Base-by-base conservation (phyloP, 2,888 invertebrate species). In the Megalurothrips usitatus region DNA sequence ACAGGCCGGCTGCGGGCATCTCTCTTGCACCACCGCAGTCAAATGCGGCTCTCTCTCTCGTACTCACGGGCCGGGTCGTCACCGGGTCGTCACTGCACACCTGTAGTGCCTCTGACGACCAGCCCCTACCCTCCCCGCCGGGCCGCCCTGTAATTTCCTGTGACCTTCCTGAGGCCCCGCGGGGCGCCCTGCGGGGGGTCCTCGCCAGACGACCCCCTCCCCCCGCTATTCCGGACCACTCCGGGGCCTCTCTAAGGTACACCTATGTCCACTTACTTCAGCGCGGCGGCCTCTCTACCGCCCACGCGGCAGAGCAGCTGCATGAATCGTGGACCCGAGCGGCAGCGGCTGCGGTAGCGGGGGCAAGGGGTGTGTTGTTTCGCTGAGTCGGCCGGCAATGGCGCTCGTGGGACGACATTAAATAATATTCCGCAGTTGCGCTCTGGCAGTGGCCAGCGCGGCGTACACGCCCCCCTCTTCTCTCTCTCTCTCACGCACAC, bases 341-440 rank as follows among this genome's bases (percentile, higher is more conserved):
- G 14, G 19, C 58, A 17, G 19, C 58, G 14, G 19, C 34, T 4
- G 34, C 34, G 6, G 34, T 6, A 43, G 34, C 34, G 6, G 34
- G 6, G 34, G 34, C 34, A 43, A 43, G 34, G 34, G 34, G 34
- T 43, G 34, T 43, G 34, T 43, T 43, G 34, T 43, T 43, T 43
- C 34, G 34, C 34, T 43, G 58, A 58, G 58, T 58, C 68, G 68
- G 26, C 23, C 23, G 6, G 58, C 68, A 75, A 75, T 75, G 68
- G 68, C 10, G 23, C 68, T 75, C 68, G 68, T n/a, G 68, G 68
- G 68, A 26, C 68, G 68, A n/a, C 68, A 75, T 75, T 75, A 75
- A 75, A 75, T 75, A 75, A 75, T 75, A 75, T 75, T 26, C 68
- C 68, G 6, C 26, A 75, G 68, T 68, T 68, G 23, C 11, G 34